phyloP scores from a whole-genome alignment of 1,140 invertebrate species.

The Bombus soroeensis region DNA sequence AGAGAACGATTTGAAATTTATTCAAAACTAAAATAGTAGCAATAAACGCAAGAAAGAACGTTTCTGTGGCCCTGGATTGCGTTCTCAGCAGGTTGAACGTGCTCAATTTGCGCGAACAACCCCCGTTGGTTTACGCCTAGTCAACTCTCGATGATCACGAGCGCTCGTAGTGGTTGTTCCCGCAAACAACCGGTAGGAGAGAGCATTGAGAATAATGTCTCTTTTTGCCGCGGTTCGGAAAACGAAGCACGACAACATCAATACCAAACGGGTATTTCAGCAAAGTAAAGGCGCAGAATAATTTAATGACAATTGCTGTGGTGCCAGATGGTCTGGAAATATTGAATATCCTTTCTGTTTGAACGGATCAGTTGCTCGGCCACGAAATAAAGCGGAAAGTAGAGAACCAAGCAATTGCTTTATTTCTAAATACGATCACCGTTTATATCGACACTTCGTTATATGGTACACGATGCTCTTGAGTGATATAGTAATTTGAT shows the following conservation, averaged over 20 bases:
- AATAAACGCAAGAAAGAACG: constrained; percentile 37
- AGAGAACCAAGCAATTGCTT: background rate
- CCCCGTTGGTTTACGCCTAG: constrained; percentile 47
- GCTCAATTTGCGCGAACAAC: constrained; percentile 52
- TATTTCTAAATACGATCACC: background rate
- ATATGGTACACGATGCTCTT: too few relatives aligned
- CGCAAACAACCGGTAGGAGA: constrained; percentile 14
- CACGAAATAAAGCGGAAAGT: background rate
- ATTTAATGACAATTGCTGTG: constrained; percentile 33
- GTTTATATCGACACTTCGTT: background rate
- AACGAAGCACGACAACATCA: constrained; percentile 22
- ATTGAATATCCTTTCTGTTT: constrained; percentile 14
- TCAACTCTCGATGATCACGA: constrained; percentile 47
- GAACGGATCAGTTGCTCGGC: background rate
- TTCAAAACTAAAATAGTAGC: constrained; percentile 29
- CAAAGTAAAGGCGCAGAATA: constrained; percentile 31
- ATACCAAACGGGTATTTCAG: background rate
- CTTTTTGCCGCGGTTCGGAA: constrained; percentile 24
- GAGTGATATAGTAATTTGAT: too few relatives aligned
- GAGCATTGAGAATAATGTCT: constrained; percentile 44
- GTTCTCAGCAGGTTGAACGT: constrained; percentile 47
- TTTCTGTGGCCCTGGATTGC: constrained; percentile 22
- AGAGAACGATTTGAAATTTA: background rate
- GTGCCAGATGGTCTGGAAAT: constrained; percentile 13
- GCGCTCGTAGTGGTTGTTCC: constrained; percentile 35